Evolutionary conservation across 2,888 invertebrate genomes (phyloP), one percentile per base, ranked within the genome.

Genomic region (Ypsolopha scabrella): DNA sequence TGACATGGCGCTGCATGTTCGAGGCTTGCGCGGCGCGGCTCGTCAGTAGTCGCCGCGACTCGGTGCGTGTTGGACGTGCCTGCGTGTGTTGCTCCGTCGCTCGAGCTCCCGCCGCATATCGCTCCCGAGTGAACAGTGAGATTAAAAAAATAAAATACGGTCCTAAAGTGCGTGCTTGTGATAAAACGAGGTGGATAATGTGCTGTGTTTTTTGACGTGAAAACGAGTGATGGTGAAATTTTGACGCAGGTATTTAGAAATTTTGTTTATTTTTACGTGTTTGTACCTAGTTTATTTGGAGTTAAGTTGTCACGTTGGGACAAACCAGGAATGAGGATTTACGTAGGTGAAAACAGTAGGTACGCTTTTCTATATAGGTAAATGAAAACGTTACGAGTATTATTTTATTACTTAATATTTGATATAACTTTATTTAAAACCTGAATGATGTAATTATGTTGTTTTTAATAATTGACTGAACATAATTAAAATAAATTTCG

Each of bases 21-120:
- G 73, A 73, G 73, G 72, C 70, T 73, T 80, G 82, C 80, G 81
- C 80, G 73, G 69, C 66, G 65, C 68, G 63, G 58, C 59, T 24
- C 56, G 49, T 62, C 72, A 81, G 83, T 82, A 61, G 60, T 62
- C 60, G 59, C 66, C 78, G 82, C 61, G 80, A 60, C 63, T 57
- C 62, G 61, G 70, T 58, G 68, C 58, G 56, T 69, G 55, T 57
- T 58, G 70, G 67, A 68, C 73, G 76, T 65, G 54, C 57, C 64
- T 65, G 41, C 43, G 51, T 24, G 24, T 24, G 24, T 24, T 24
- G 24, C 24, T 24, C 41, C 62, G 64, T 62, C 61, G 61, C 57
- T 53, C 52, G 49, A 33, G 60, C 24, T 24, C 24, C 24, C 24
- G 24, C 24, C 24, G 24, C 24, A 24, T 24, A 24, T 24, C 24